Conservation (phyloP, 2,113 vertebrate genomes). For the Oryzias celebensis region DNA sequence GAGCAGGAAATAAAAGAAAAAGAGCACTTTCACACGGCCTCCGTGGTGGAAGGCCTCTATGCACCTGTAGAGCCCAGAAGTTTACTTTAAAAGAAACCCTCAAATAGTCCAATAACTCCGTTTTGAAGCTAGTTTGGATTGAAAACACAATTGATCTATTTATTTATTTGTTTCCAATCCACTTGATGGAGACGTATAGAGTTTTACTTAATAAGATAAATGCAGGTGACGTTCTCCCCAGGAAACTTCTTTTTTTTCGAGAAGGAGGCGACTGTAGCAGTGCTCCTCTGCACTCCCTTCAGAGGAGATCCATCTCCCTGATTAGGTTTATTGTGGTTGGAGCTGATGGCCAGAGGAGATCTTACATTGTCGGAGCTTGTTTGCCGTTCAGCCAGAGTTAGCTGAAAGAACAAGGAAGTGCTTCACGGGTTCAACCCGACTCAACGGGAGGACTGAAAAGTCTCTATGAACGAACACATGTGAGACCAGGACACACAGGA, state of each 20-base stretch:
- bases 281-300: constrained; percentile 11
- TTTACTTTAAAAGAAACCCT: constrained; percentile 5
- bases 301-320: constrained; percentile 36
- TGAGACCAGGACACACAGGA: constrained; percentile 41
- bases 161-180: not conserved
- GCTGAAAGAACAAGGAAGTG: constrained; percentile 62
- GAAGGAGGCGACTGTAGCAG: not conserved
- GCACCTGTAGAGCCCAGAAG: constrained; percentile 61
- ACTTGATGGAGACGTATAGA: constrained; percentile 22
- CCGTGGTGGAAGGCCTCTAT: constrained; percentile 30
- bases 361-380: constrained; percentile 58
- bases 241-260: not conserved
- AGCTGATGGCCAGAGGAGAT: constrained; percentile 48
- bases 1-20: constrained; percentile 58
- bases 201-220: constrained; percentile 35
- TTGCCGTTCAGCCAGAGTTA: constrained; percentile 56
- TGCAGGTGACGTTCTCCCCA: constrained; percentile 55
- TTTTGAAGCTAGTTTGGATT: too few species aligned
- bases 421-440: constrained; percentile 63
- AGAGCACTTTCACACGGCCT: constrained; percentile 72
- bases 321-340: constrained; percentile 57
- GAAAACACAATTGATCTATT: too few species aligned
- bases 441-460: constrained; percentile 56
- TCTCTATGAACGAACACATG: constrained; percentile 53
- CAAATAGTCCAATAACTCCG: not conserved